These are phyloP conservation scores for Pogonomyrmex barbatus DNA, from an alignment of 1,140 invertebrate genomes.

Conservation along the genomic window DNA sequence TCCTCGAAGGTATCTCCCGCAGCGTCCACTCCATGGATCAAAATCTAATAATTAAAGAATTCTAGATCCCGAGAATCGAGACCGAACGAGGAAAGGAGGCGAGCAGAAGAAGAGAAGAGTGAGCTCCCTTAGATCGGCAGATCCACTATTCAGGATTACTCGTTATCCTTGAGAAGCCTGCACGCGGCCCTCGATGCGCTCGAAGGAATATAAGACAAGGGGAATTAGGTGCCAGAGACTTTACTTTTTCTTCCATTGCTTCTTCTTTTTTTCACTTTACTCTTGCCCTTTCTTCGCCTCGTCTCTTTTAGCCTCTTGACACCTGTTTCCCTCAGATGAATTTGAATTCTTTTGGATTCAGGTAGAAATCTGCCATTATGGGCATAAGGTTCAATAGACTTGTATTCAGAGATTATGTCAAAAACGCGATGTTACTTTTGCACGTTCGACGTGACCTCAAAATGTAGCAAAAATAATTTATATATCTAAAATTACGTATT, in stretches of 20 bases:
- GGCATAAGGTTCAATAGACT: constrained; percentile 63
- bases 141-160: constrained; percentile 82
- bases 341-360: constrained; percentile 74
- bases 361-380: constrained; percentile 63
- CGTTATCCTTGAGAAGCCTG: constrained; percentile 82
- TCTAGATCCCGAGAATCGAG: constrained; percentile 59
- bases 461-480: background rate
- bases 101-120: constrained; percentile 45
- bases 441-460: background rate
- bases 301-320: constrained; percentile 69
- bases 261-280: constrained; percentile 24
- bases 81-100: constrained; percentile 48
- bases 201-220: constrained; percentile 75
- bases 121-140: constrained; percentile 71
- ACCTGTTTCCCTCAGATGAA: constrained; percentile 73
- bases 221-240: constrained; percentile 71
- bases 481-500: constrained; percentile 5
- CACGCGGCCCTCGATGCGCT: constrained; percentile 74
- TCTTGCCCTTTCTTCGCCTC: background rate
- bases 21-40: constrained; percentile 62
- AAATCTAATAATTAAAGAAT: constrained; percentile 76
- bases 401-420: constrained; percentile 16
- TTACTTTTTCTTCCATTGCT: constrained; percentile 43
- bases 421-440: background rate
- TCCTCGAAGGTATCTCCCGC: constrained; percentile 9